phyloP scores from a whole-genome alignment of 2,888 invertebrate genomes.

The Harpagoxenus sublaevis region DNA sequence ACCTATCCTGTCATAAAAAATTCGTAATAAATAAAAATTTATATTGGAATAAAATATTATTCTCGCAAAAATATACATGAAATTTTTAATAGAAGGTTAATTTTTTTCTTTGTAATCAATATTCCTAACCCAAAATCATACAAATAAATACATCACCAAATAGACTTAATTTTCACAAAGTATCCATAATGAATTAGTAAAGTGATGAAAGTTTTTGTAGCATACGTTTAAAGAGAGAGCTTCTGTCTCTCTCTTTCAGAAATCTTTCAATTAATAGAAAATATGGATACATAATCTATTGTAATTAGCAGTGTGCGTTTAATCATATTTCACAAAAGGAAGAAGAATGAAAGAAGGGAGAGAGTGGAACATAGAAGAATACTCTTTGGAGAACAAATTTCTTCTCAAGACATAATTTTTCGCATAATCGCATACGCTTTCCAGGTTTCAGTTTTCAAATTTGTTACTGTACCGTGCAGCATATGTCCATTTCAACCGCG shows the following conservation, averaged over 20 bases:
- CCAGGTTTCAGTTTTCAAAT: conserved; percentile 17
- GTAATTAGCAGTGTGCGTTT: neutral
- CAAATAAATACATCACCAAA: neutral
- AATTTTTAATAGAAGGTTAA: neutral
- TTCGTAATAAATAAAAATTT: neutral
- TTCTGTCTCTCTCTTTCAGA: neutral
- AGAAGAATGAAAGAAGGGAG: neutral
- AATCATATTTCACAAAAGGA: neutral
- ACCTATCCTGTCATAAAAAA: neutral
- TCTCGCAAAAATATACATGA: neutral
- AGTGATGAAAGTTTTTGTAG: neutral
- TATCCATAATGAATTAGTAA: neutral
- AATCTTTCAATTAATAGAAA: neutral
- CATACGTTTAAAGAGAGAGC: neutral
- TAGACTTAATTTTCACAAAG: neutral
- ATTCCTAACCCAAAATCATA: neutral
- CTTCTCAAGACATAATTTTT: conserved; percentile 6
- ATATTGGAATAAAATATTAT: conserved; percentile 4
- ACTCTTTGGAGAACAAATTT: neutral
- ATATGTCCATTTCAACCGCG: conserved; percentile 39
- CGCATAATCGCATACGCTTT: neutral
- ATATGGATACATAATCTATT: neutral
- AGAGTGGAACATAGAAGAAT: neutral
- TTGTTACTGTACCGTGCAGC: conserved; percentile 23
- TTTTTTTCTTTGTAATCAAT: neutral